Conservation (phyloP, 2,797 vertebrate genomes). For the Catamblyrhynchus diadema region DNA sequence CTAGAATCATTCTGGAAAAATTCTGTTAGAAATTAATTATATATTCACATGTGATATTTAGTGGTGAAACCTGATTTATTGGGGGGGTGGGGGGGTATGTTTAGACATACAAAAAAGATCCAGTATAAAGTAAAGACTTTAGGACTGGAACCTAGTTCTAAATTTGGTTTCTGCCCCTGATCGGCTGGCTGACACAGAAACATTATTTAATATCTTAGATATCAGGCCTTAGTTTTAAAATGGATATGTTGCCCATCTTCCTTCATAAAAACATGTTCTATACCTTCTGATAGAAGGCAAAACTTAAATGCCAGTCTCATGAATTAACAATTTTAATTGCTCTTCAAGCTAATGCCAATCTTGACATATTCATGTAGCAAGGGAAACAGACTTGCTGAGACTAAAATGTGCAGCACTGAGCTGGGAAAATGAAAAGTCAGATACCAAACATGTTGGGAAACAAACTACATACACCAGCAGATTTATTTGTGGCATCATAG, state of each 20-base stretch:
- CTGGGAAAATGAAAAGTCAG: not conserved
- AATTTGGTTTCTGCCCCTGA: not conserved
- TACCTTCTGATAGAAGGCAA: not conserved
- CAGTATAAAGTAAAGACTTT: not conserved
- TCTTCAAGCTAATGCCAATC: not conserved
- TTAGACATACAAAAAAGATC: not conserved
- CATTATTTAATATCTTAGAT: not conserved
- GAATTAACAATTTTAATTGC: not conserved
- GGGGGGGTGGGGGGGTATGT: not conserved
- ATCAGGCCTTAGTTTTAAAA: not conserved
- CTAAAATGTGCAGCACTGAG: not conserved
- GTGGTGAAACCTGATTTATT: not conserved
- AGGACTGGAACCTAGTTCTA: not conserved
- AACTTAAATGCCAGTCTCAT: not conserved
- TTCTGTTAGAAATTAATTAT: not conserved
- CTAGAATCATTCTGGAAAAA: constrained; percentile 4
- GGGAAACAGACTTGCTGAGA: not conserved
- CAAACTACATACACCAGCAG: not conserved
- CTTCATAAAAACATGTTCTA: not conserved
- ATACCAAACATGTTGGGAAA: not conserved
- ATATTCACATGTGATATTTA: not conserved
- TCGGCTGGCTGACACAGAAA: not conserved
- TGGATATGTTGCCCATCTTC: not conserved
- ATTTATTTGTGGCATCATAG: not conserved
- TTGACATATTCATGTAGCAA: not conserved